phyloP scores from a whole-genome alignment of 2,113 vertebrate species.

The Sardina pilchardus region DNA sequence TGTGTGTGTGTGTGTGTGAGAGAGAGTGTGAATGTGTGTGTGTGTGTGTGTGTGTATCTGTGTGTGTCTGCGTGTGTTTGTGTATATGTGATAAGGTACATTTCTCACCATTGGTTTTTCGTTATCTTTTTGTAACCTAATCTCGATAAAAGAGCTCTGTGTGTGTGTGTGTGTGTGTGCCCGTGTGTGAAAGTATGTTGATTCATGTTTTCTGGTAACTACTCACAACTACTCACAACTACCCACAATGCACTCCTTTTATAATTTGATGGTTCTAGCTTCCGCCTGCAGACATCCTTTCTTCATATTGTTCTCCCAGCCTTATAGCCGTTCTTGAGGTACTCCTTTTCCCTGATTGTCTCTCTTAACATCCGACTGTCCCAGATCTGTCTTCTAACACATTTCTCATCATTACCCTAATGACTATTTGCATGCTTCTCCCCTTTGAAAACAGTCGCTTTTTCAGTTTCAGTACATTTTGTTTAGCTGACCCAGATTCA shows the following conservation, averaged over 20 bases:
- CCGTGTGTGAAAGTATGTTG: background rate
- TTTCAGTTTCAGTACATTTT: background rate
- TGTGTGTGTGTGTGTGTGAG: background rate
- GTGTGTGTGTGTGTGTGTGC: background rate
- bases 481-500: constrained; percentile 1
- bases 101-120: background rate
- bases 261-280: background rate
- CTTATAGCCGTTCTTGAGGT: background rate
- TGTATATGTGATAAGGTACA: background rate
- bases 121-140: background rate
- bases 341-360: constrained; percentile 2
- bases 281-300: background rate
- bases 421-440: background rate
- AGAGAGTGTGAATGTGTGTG: too few species aligned
- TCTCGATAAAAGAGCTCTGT: background rate
- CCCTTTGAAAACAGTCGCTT: background rate
- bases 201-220: background rate
- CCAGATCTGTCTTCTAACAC: background rate
- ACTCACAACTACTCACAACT: background rate
- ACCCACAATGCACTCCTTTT: background rate
- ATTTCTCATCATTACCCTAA: constrained; percentile 6
- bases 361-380: background rate
- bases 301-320: background rate
- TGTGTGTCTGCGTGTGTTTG: background rate
- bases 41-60: background rate